A percentile compares a stretch with the other conserved stretches of the same genome.
These are phyloP conservation scores for Taxidea taxus DNA, from an alignment of 2,113 vertebrate species.

Conservation along the genomic window DNA sequence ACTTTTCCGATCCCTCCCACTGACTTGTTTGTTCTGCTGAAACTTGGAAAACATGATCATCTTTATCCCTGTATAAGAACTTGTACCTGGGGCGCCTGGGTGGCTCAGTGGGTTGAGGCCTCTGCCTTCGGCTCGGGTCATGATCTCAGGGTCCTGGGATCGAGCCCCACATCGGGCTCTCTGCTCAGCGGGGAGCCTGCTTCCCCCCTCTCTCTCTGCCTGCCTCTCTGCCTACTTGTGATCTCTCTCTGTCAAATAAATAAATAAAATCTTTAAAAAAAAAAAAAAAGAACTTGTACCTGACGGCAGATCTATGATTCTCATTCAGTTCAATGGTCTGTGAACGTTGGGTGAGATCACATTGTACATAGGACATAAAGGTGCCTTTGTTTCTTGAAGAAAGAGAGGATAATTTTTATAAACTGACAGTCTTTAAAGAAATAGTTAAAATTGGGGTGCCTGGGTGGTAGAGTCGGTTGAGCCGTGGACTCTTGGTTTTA, in stretches of 20 bases:
- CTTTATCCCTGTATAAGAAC: not conserved
- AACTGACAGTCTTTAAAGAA: not conserved
- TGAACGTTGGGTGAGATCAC: not conserved
- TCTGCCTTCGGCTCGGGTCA: too few relatives aligned
- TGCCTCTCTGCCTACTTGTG: too few relatives aligned
- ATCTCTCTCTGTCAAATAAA: too few relatives aligned
- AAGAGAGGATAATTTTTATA: not conserved
- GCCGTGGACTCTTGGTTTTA: not conserved
- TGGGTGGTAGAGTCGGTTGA: not conserved
- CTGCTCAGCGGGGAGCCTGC: too few relatives aligned
- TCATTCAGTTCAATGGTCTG: not conserved
- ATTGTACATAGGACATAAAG: not conserved
- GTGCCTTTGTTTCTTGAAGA: not conserved
- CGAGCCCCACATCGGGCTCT: too few relatives aligned
- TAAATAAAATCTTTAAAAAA: too few relatives aligned
- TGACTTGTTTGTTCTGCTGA: not conserved
- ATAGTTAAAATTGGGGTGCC: not conserved
- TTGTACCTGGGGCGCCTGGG: too few relatives aligned
- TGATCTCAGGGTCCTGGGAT: too few relatives aligned
- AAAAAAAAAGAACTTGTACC: not conserved
- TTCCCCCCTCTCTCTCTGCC: too few relatives aligned
- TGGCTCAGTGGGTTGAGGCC: too few relatives aligned
- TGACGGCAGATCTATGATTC: not conserved
- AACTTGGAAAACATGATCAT: not conserved
- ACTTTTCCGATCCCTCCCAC: not conserved